Percentiles rank a stretch among this genome's conserved stretches.
Conservation (phyloP, 2,797 vertebrate species). For the Mallotus villosus region DNA sequence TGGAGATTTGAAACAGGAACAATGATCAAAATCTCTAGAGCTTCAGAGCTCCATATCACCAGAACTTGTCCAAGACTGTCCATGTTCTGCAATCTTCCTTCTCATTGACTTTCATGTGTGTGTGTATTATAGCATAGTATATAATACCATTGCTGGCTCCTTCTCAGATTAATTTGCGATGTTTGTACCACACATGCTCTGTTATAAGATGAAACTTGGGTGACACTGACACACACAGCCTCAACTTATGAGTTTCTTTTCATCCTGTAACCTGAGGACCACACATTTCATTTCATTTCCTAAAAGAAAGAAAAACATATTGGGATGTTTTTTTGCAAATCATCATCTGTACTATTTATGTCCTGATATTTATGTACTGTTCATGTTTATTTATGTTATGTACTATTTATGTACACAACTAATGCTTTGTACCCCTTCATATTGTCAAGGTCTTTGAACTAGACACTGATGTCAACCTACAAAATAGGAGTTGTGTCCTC, state of each 20-base stretch:
- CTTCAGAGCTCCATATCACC: too few relatives aligned
- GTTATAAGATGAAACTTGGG: conserved; percentile 49
- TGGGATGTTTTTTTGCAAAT: too few relatives aligned
- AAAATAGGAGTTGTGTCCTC: too few relatives aligned
- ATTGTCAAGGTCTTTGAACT: too few relatives aligned
- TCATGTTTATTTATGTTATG: too few relatives aligned
- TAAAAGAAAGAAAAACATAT: too few relatives aligned
- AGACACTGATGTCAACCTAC: too few relatives aligned
- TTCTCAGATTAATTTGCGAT: conserved; percentile 55
- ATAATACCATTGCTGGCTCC: conserved; percentile 49
- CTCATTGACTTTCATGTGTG: conserved; percentile 61
- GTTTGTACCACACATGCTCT: conserved; percentile 53
- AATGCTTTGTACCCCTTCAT: too few relatives aligned
- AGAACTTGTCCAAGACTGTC: neutral
- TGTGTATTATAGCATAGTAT: conserved; percentile 61
- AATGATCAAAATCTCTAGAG: too few relatives aligned
- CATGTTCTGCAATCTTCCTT: conserved; percentile 27
- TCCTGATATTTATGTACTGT: too few relatives aligned
- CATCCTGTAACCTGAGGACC: conserved; percentile 29
- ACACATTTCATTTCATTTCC: conserved; percentile 17
- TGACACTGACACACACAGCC: conserved; percentile 44
- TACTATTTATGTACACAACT: too few relatives aligned
- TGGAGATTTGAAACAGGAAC: neutral
- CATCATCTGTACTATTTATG: too few relatives aligned
- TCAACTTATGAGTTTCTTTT: conserved; percentile 22